A percentile compares a stretch with the other conserved stretches of the same genome.
These are phyloP conservation scores for Periparus ater DNA, from an alignment of 2,797 vertebrate species.

Conservation along the genomic window DNA sequence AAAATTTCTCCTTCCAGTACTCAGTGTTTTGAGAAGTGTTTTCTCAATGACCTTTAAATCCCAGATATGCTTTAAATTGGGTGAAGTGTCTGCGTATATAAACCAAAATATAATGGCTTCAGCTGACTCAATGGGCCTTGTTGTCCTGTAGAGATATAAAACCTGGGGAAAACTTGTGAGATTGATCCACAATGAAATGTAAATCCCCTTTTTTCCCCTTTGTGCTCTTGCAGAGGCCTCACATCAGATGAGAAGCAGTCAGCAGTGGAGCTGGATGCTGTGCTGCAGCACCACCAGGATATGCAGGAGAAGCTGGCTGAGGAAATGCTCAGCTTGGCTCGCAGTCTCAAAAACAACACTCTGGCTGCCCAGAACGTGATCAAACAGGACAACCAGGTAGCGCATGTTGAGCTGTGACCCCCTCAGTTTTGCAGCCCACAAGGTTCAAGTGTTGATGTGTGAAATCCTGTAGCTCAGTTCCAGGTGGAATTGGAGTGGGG, in stretches of 20 bases:
- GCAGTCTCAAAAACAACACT: constrained; percentile 94
- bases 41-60: background rate
- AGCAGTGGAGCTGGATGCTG: constrained; percentile 87
- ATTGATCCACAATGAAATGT: background rate
- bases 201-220: background rate
- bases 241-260: constrained; percentile 87
- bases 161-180: background rate
- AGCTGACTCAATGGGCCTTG: background rate
- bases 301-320: constrained; percentile 96
- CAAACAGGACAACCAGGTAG: constrained; percentile 97
- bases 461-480: background rate
- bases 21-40: background rate
- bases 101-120: background rate
- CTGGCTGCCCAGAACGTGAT: constrained; percentile 95
- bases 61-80: background rate
- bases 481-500: background rate
- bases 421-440: accelerated
- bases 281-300: constrained; percentile 91
- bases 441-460: background rate
- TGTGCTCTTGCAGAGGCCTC: constrained; percentile 66
- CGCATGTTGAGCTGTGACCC: background rate
- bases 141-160: background rate
- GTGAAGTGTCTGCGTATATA: background rate
- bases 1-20: background rate
- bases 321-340: constrained; percentile 93